Base-by-base conservation (phyloP, 2,797 vertebrate genomes). In the Arnoldichthys spilopterus region DNA sequence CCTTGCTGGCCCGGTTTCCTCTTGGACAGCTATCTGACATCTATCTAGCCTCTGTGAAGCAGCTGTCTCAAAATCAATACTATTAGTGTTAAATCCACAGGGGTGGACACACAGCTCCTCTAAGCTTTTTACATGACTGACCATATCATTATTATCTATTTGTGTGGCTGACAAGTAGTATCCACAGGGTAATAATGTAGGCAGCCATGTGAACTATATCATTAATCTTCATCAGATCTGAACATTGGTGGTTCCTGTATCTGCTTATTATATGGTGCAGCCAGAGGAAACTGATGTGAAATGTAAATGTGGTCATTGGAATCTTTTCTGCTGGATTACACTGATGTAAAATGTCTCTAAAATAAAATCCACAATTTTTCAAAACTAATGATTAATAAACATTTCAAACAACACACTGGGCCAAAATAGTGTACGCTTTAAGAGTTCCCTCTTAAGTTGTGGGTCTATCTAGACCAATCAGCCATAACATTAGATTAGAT, bases 21-120 rank as follows among this genome's bases (percentile, higher is more conserved):
- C 56, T 28, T 30, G 26, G 56, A 59, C 56, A 32, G 16, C 34
- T 62, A 62, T 62, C 59, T 34, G 59, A 18, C 59, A 20, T 34
- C 34, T 34, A n/a, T n/a, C n/a, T 28, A 61, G 96, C 8, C 16
- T 92, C 93, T 95, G 94, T 94, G 93, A 91, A 94, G 93, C 93
- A 89, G 95, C 95, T 95, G 95, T 96, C 96, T 96, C 95, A 95
- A 93, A 95, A 95, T 95, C 64, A 68, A 68, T 53, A 34, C 20
- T 24, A 30, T 49, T 30, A 49, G 43, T 68, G 16, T 54, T 54
- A 54, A 70, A 34, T 54, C 28, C 68, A 30, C 26, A 70, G 68
- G 9, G 28, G 15, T n/a, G 28, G 9, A 70, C 45, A 51, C 2
- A 11, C 0, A 16, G 22, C 5, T 69, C 24, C 47, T 20, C 30